Evolutionary conservation across 2,888 invertebrate genomes (phyloP).

Genomic region (Harmothoe impar): DNA sequence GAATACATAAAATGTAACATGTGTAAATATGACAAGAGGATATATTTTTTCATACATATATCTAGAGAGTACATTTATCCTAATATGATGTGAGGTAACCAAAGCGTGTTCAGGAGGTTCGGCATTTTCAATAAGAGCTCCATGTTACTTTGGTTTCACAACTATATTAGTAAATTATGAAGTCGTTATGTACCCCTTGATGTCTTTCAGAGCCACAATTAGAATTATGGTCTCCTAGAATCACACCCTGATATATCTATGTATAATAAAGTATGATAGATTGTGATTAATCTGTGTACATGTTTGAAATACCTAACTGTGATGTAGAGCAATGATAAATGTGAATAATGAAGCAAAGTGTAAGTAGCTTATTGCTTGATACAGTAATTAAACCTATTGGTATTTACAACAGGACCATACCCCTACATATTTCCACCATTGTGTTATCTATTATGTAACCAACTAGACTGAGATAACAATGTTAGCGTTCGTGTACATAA

Average conservation of each 20-base stretch:
- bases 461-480: too few relatives aligned
- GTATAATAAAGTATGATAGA: background rate
- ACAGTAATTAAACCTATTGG: background rate
- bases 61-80: too few relatives aligned
- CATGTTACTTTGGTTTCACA: background rate
- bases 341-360: slow-evolving; percentile 7
- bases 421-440: background rate
- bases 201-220: slow-evolving; percentile 9
- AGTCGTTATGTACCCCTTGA: background rate
- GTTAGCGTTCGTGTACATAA: too few relatives aligned
- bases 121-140: background rate
- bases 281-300: slow-evolving; percentile 16
- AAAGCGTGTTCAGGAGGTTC: slow-evolving; percentile 34
- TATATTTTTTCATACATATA: too few relatives aligned
- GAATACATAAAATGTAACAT: too few relatives aligned
- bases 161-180: slow-evolving; percentile 13
- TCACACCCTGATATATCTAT: background rate
- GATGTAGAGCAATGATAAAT: background rate
- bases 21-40: too few relatives aligned
- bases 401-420: background rate
- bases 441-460: too few relatives aligned
- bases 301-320: slow-evolving; percentile 24
- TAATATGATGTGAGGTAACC: background rate
- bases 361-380: slow-evolving; percentile 7
- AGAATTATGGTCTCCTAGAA: background rate